Evolutionary conservation across 2,888 invertebrate genomes (phyloP).

Genomic region (Pollenia griseotomentosa): DNA sequence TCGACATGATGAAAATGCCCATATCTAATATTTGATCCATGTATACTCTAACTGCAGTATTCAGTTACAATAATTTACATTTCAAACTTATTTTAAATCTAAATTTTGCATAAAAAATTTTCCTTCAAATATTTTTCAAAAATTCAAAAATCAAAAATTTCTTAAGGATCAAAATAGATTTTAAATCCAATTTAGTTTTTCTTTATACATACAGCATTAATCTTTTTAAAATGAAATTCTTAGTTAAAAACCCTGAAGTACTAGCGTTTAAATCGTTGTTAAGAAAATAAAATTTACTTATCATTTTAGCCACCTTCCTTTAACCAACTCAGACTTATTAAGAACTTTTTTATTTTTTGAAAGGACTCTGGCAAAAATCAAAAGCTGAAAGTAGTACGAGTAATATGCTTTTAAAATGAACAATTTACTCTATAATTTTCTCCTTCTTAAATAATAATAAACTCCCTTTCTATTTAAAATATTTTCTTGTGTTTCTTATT

Average conservation of each 20-base stretch:
- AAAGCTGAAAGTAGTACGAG: slow-evolving; percentile 33
- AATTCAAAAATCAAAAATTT: too few relatives aligned
- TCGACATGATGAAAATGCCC: too few relatives aligned
- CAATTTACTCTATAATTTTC: slow-evolving; percentile 67
- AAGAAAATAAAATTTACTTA: slow-evolving; percentile 20
- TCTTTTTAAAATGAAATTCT: neutral
- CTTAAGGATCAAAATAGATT: too few relatives aligned
- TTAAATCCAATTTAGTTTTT: too few relatives aligned
- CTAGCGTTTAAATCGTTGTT: neutral
- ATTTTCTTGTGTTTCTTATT: slow-evolving; percentile 4
- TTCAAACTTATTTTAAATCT: too few relatives aligned
- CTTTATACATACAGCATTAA: neutral
- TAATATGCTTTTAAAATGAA: slow-evolving; percentile 68
- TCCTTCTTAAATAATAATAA: slow-evolving; percentile 47
- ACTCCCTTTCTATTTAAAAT: slow-evolving; percentile 34
- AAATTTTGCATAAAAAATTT: too few relatives aligned
- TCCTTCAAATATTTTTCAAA: too few relatives aligned
- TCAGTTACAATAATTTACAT: too few relatives aligned
- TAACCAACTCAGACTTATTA: neutral
- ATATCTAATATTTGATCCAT: too few relatives aligned
- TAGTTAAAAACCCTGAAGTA: neutral
- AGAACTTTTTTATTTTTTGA: slow-evolving; percentile 5
- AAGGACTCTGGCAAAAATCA: slow-evolving; percentile 42
- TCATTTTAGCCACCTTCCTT: slow-evolving; percentile 18
- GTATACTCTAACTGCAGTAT: too few relatives aligned